Base-by-base conservation (phyloP, 2,888 invertebrate genomes). In the Muscina levida region DNA sequence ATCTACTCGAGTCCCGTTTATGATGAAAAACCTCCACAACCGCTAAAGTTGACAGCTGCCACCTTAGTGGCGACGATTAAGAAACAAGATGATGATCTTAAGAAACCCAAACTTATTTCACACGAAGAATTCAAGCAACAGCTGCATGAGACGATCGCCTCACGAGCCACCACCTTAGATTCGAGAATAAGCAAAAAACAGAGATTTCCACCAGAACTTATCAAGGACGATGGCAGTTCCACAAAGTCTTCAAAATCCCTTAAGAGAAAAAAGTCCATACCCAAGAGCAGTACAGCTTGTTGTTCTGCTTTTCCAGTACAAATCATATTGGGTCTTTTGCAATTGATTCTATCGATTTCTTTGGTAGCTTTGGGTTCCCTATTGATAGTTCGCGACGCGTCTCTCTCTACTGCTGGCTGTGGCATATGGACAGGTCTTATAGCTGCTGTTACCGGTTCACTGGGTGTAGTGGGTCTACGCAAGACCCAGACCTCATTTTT, bases 1-100 rank as follows among this genome's bases (percentile, higher is more conserved):
- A 90, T 90, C 59, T 90, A 90, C 79, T 90, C 90, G 66, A 90
- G 88, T 87, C 90, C 90, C 39, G 90, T 90, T 8, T 89, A 90
- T 59, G 87, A 86, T 84, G 86, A 89, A 80, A 87, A 85, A 79
- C 88, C 87, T 8, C 65, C 79, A 59, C 80, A 80, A 42, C 82
- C 86, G 0, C 39, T 89, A 19, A 88, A 87, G 59, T 67, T 87
- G 37, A 84, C 86, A 3, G 86, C 86, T 10, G 85, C 84, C 56
- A 83, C 85, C 19, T 44, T 88, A 22, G 42, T 88, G 15, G 83
- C 83, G 19, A 59, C 81, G 0, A 72, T 77, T n/a, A 78, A 76
- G 44, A 72, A 26, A 72, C 74, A 84, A 46, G 72, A 57, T 1
- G 77, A 83, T 19, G 74, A 72, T 31, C 71, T 57, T 8, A 84